These are phyloP conservation scores for Dermochelys coriacea DNA, from an alignment of 2,797 vertebrate genomes.

Conservation along the genomic window DNA sequence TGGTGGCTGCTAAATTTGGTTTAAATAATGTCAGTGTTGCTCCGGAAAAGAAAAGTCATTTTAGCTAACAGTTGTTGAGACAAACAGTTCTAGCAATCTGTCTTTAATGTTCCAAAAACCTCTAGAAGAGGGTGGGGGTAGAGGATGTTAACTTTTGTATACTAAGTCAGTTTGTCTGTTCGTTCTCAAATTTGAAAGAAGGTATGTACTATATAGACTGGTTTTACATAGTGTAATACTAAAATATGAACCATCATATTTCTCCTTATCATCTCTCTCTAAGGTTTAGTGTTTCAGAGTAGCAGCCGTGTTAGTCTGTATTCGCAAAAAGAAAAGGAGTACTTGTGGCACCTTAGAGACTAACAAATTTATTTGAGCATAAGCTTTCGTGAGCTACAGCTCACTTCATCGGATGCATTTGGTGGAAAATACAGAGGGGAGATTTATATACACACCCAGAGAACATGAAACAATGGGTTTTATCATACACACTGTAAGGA, in stretches of 20 bases:
- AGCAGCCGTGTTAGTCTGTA: too few species aligned
- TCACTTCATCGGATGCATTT: too few species aligned
- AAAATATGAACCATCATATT: background rate
- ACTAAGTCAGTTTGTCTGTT: background rate
- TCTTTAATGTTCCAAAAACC: background rate
- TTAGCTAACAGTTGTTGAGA: background rate
- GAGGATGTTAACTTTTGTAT: background rate
- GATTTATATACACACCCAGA: too few species aligned
- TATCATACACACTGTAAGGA: too few species aligned
- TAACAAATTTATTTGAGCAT: too few species aligned
- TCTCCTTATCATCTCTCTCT: background rate
- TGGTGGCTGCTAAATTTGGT: background rate
- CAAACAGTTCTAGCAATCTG: background rate
- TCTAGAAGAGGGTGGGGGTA: rapidly evolving
- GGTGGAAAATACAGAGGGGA: too few species aligned
- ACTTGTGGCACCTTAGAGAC: too few species aligned
- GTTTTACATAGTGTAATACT: background rate
- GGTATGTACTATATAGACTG: background rate
- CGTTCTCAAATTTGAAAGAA: background rate
- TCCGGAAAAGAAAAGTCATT: background rate
- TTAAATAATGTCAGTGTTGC: background rate
- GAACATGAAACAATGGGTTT: too few species aligned
- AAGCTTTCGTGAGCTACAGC: too few species aligned
- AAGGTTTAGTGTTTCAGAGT: background rate
- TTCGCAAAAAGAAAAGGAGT: too few species aligned